Evolutionary conservation across 2,888 invertebrate genomes (phyloP).

Genomic region (Drosophila nr. medialis): DNA sequence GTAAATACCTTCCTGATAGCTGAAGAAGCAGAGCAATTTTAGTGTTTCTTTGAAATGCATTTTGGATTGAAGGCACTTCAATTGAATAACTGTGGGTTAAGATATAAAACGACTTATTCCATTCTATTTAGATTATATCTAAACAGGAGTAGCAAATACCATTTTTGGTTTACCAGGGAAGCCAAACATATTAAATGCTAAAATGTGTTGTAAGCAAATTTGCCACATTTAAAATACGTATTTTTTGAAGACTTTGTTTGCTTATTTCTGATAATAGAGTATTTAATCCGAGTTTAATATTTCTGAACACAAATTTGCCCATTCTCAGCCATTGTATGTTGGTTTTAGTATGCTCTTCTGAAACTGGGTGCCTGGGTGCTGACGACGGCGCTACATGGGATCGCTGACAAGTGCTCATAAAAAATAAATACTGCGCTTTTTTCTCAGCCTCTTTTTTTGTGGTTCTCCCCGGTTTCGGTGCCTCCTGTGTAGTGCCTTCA

Average conservation of each 20-base stretch:
- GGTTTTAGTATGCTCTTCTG: slow-evolving; percentile 5
- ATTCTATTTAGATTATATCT: background rate
- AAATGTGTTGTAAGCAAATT: background rate
- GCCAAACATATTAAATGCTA: background rate
- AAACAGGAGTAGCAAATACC: no score
- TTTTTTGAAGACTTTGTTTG: slow-evolving; percentile 3
- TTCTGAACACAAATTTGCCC: slow-evolving; percentile 14
- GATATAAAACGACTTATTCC: background rate
- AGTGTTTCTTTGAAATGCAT: background rate
- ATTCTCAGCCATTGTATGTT: slow-evolving; percentile 42
- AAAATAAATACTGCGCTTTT: slow-evolving; percentile 66
- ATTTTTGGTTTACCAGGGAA: background rate
- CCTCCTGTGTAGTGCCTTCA: slow-evolving; percentile 21
- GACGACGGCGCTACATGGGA: slow-evolving; percentile 65
- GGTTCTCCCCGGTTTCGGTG: slow-evolving; percentile 4
- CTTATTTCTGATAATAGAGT: slow-evolving; percentile 4
- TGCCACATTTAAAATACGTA: background rate
- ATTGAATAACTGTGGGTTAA: background rate
- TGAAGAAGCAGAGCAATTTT: background rate
- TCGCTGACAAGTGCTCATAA: slow-evolving; percentile 76
- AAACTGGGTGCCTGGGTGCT: slow-evolving; percentile 21
- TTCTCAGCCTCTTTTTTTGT: slow-evolving; percentile 38
- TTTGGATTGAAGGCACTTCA: background rate
- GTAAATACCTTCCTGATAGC: background rate
- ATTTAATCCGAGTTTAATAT: slow-evolving; percentile 13